Evolutionary conservation across 2,797 vertebrate genomes (phyloP).

Genomic region (Gila robusta): DNA sequence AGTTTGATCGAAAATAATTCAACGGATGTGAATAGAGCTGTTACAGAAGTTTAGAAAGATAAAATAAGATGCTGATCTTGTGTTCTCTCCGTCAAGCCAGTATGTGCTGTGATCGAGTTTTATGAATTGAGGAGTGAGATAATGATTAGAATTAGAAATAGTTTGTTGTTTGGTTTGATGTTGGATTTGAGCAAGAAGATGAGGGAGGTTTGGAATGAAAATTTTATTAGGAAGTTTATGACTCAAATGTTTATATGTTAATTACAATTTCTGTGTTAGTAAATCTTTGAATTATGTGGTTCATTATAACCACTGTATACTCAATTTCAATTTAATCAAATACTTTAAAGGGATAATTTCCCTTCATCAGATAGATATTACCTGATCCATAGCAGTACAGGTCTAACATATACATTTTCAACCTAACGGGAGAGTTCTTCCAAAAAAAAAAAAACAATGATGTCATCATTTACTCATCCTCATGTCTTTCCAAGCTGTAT

Average conservation of each 20-base stretch:
- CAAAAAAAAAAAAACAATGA: not conserved
- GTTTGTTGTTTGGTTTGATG: not conserved
- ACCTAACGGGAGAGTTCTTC: not conserved
- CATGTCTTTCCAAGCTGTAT: not conserved
- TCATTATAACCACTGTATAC: not conserved
- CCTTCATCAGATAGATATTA: not conserved
- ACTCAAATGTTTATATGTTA: not conserved
- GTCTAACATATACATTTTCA: not conserved
- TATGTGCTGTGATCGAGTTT: not conserved
- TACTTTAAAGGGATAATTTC: not conserved
- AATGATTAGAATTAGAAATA: not conserved
- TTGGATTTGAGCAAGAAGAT: not conserved
- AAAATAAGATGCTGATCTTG: not conserved
- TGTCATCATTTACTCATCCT: constrained; percentile 6
- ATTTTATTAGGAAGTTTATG: not conserved
- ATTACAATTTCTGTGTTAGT: not conserved
- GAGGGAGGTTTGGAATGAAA: not conserved
- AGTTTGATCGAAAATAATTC: not conserved
- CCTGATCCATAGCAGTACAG: not conserved
- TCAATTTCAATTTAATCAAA: not conserved
- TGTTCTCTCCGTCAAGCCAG: not conserved
- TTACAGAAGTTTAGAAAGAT: not conserved
- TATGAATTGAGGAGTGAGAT: not conserved
- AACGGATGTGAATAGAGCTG: not conserved
- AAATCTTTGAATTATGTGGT: not conserved